Base-by-base conservation (phyloP, 2,797 vertebrate species). In the Malacoctenus gilli region DNA sequence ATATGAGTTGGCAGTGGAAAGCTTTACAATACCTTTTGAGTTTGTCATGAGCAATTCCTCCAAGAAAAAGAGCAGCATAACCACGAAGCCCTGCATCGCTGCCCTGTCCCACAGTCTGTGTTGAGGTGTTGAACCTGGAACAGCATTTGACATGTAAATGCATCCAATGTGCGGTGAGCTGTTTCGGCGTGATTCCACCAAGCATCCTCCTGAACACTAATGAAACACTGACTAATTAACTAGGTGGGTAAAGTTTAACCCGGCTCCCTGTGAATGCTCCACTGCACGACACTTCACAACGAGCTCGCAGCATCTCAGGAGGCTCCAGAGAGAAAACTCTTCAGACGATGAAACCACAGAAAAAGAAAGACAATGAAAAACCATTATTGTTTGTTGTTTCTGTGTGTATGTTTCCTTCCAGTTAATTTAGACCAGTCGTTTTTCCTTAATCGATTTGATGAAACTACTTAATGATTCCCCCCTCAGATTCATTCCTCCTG, bases 141-240 rank as follows among this genome's bases (percentile, higher is more conserved):
- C 35, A 46, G 49, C 59, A 37, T 63, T 73, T 55, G 22, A 51
- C 21, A 37, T 34, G 37, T 23, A 71, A 68, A 54, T 32, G 9
- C n/a, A n/a, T n/a, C 11, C 12, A 21, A 23, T 75, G 84, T 79
- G 86, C 73, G 75, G 36, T 51, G 66, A 80, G 59, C 37, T 70
- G 75, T 83, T 62, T 75, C 68, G 55, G 48, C 53, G 61, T 37
- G 50, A 77, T 50, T 74, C 72, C 68, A 81, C 65, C 84, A 83
- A 75, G 82, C 86, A 86, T 79, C 77, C 84, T 80, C 65, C 59
- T 70, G 32, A 61, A 77, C 78, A 72, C 77, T 59, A 75, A 83
- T 75, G 65, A 84, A 85, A 87, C 84, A 84, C 82, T 80, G 75
- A 90, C 85, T 89, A 85, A 89, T 89, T 89, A 90, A 89, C 89